Base-by-base conservation (phyloP, 2,797 vertebrate species). In the Masticophis lateralis region DNA sequence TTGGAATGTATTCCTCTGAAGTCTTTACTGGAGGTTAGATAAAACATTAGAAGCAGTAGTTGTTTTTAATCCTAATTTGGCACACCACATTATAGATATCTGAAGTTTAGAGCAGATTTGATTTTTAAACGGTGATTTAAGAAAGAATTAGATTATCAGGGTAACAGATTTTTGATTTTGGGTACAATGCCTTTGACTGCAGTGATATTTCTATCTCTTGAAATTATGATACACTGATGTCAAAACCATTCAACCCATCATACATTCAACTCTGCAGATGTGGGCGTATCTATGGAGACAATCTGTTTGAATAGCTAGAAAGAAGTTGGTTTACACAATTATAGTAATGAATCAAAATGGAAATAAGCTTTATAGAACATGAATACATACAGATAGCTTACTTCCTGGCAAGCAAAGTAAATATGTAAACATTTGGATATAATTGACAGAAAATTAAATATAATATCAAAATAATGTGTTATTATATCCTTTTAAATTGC, bases 11-110 rank as follows among this genome's bases (percentile, higher is more conserved):
- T 88, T 59, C 32, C 32, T 59, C 37, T 51, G 37, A 13, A 53
- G 27, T 25, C 25, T 69, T n/a, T 37, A 91, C 47, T 91, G 56
- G 13, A 86, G 37, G 8, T 55, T 93, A 11, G 69, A 88, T 14
- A 92, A 32, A 94, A 74, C 55, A 92, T 51, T 93, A 66, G 87
- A 32, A 43, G 86, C 14, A 88, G 56, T 0, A 91, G 55, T 25
- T 14, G 59, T 86, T 91, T 91, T 79, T 55, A 87, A 87, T 94
- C 95, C 90, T 43, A 43, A 28, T 95, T 91, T 95, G 47, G 53
- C 32, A 28, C 3, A 53, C n/a, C 43, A 47, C 22, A 25, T 16
- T 91, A 9, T 79, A 93, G 37, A 55, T 10, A 92, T 2, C 16
- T 88, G 66, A 91, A 90, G 20, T 74, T 92, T 74, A 74, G 55